phyloP scores from a whole-genome alignment of 2,888 invertebrate genomes.

The Cheilosia soror region DNA sequence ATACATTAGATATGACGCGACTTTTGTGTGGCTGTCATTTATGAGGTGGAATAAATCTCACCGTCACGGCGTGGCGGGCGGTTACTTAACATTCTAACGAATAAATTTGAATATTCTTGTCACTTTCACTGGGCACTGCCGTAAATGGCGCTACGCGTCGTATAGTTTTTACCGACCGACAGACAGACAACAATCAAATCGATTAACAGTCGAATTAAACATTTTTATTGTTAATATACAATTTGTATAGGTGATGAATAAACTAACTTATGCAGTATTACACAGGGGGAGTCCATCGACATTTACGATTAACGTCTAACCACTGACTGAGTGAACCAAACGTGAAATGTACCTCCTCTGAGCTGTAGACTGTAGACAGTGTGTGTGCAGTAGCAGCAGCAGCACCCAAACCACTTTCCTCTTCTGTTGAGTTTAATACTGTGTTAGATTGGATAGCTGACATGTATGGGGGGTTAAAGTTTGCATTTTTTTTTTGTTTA shows the following conservation, averaged over 20 bases:
- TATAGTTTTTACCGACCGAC: not conserved
- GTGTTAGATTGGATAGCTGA: conserved; percentile 6
- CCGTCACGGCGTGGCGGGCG: conserved; percentile 5
- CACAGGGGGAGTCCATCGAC: conserved; percentile 29
- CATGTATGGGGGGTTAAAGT: not conserved
- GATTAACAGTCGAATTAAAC: conserved; percentile 33
- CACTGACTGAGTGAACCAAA: conserved; percentile 61
- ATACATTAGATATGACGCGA: not conserved
- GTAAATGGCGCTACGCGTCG: conserved; percentile 1
- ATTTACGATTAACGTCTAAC: conserved; percentile 68
- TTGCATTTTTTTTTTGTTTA: not conserved
- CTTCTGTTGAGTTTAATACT: conserved; percentile 24
- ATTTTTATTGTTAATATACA: not conserved
- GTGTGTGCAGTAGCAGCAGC: conserved; percentile 45
- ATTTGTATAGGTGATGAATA: not conserved
- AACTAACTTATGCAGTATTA: not conserved
- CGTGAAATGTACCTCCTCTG: conserved; percentile 40
- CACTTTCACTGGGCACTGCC: conserved; percentile 46
- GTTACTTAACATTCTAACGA: conserved; percentile 50
- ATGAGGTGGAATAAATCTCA: conserved; percentile 18
- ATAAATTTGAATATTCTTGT: conserved; percentile 47
- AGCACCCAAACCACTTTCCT: conserved; percentile 53
- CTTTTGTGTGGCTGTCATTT: conserved; percentile 1
- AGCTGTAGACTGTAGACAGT: conserved; percentile 5
- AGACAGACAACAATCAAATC: conserved; percentile 14